These are phyloP conservation scores for Volucella bombylans DNA, from an alignment of 2,888 invertebrate species.

Conservation along the genomic window DNA sequence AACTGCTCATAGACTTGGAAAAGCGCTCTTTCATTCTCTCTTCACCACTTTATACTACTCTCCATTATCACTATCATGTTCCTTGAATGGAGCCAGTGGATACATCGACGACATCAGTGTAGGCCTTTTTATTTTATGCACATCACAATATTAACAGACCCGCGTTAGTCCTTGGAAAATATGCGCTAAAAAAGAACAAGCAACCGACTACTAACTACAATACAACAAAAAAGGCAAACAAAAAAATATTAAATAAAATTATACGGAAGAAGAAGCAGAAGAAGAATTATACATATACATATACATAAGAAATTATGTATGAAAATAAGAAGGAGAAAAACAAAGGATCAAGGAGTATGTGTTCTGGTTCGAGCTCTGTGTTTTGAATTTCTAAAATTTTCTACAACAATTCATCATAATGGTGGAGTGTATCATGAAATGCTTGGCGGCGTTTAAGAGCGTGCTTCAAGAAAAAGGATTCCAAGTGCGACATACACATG, in stretches of 20 bases:
- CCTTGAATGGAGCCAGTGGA: not conserved
- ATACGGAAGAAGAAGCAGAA: too few relatives aligned
- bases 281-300: too few relatives aligned
- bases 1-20: constrained; percentile 64
- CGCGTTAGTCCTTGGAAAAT: constrained; percentile 32
- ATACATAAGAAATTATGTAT: too few relatives aligned
- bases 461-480: constrained; percentile 36
- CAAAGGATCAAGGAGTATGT: not conserved
- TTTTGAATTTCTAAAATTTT: constrained; percentile 67
- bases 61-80: not conserved
- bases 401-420: constrained; percentile 51
- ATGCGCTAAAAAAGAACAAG: constrained; percentile 18
- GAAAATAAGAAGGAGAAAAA: not conserved
- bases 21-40: constrained; percentile 23
- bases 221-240: too few relatives aligned
- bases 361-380: constrained; percentile 39
- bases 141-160: constrained; percentile 54
- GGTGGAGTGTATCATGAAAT: constrained; percentile 43
- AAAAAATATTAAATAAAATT: too few relatives aligned
- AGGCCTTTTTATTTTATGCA: constrained; percentile 58
- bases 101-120: constrained; percentile 9
- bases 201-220: not conserved
- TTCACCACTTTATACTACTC: too few relatives aligned
- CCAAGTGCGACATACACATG: constrained; percentile 4
- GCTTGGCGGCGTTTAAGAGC: constrained; percentile 52